Conservation (phyloP, 2,888 invertebrate genomes). For the Andricus quercusramuli region DNA sequence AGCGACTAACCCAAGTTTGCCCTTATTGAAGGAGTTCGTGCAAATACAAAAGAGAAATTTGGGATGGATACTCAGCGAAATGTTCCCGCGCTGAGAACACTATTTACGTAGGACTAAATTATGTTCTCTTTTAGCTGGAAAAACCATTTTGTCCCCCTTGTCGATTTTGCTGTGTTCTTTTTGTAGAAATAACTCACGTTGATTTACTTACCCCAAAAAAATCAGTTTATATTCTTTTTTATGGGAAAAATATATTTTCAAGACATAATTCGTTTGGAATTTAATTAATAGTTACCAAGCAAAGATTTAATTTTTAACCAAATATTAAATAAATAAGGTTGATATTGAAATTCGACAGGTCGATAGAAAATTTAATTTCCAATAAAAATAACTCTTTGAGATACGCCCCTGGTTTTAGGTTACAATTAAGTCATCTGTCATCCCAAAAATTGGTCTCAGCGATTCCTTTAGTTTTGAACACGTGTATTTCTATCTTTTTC, state of each 20-base stretch:
- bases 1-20: background rate
- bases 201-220: background rate
- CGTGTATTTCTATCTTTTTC: constrained; percentile 23
- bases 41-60: constrained; percentile 10
- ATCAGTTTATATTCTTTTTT: background rate
- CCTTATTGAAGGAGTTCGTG: constrained; percentile 6
- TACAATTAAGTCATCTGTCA: constrained; percentile 5
- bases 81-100: background rate
- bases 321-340: no score
- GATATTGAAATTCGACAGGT: background rate
- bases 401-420: background rate
- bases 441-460: background rate
- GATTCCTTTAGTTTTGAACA: constrained; percentile 6
- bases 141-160: constrained; percentile 1
- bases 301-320: background rate
- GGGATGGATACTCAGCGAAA: constrained; percentile 5
- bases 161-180: background rate
- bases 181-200: background rate
- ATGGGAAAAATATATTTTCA: background rate
- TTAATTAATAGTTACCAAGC: background rate
- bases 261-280: background rate
- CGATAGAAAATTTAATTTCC: background rate
- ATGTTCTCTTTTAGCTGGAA: constrained; percentile 3
- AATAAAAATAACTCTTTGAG: background rate
- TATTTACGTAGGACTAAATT: constrained; percentile 17